Percentiles rank a stretch among this genome's conserved stretches.
Conservation (phyloP, 2,888 invertebrate genomes). For the Eugnorisma glareosa region DNA sequence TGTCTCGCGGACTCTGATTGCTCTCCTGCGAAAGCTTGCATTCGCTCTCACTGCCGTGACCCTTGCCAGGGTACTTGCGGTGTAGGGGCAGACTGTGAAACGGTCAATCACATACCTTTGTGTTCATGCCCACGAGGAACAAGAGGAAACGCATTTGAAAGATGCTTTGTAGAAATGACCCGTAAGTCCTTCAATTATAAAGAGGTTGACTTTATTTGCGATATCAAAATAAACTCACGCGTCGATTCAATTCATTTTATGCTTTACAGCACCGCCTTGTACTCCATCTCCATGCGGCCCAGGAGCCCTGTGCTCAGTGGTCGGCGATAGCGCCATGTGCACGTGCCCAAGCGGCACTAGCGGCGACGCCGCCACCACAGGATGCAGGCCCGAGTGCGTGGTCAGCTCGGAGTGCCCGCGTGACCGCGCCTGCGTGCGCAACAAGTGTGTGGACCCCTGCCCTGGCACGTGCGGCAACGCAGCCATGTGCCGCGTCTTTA, state of each 20-base stretch:
- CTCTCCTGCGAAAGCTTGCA: conserved; percentile 94
- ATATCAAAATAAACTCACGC: neutral
- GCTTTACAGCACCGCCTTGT: conserved; percentile 91
- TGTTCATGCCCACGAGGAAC: conserved; percentile 94
- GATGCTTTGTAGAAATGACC: conserved; percentile 88
- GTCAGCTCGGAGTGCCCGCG: conserved; percentile 95
- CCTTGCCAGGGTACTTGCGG: conserved; percentile 96
- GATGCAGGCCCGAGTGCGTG: conserved; percentile 96
- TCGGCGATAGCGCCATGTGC: conserved; percentile 92
- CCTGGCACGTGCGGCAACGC: conserved; percentile 95
- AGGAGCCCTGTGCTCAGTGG: conserved; percentile 92
- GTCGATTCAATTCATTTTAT: conserved; percentile 3
- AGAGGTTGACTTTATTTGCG: neutral
- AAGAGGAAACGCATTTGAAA: conserved; percentile 92
- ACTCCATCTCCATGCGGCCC: conserved; percentile 94
- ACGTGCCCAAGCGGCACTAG: conserved; percentile 94
- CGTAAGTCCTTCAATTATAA: conserved; percentile 73
- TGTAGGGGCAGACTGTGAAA: conserved; percentile 94
- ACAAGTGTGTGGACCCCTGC: conserved; percentile 96
- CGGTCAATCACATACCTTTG: conserved; percentile 93
- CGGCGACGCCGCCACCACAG: conserved; percentile 93
- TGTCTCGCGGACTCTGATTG: conserved; percentile 97
- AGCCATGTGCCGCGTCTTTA: conserved; percentile 92
- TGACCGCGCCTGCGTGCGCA: conserved; percentile 94
- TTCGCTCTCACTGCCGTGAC: conserved; percentile 95